These are phyloP conservation scores for Eupelmus urozonus DNA, from an alignment of 2,888 invertebrate genomes.

Conservation along the genomic window DNA sequence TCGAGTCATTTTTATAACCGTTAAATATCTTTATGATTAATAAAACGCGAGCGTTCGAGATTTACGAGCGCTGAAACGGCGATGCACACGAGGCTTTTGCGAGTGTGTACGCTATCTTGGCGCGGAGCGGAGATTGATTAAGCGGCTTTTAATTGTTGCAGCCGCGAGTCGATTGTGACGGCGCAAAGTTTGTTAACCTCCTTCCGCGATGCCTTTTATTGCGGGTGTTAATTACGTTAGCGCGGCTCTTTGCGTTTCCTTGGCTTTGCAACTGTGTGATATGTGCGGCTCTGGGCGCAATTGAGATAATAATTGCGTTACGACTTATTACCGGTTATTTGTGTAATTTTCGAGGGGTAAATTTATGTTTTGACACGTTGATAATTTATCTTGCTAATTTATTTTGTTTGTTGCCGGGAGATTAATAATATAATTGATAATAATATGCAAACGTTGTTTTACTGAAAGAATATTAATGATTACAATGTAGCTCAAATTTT, in stretches of 20 bases:
- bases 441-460: too few species aligned
- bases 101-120: constrained; percentile 4
- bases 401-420: too few species aligned
- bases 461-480: too few species aligned
- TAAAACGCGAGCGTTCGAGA: constrained; percentile 53
- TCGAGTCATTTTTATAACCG: constrained; percentile 52
- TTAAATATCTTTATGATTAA: constrained; percentile 58
- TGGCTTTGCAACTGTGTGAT: background rate
- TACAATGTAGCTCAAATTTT: too few species aligned
- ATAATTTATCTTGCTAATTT: too few species aligned
- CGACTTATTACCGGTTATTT: too few species aligned
- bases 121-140: constrained; percentile 14
- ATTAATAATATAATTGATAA: too few species aligned
- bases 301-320: background rate
- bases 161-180: constrained; percentile 2
- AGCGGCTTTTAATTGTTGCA: constrained; percentile 45
- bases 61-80: constrained; percentile 51
- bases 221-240: background rate
- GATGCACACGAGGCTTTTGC: background rate
- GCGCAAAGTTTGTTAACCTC: constrained; percentile 49
- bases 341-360: background rate
- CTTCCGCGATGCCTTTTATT: constrained; percentile 15
- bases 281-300: background rate
- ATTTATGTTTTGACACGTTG: too few species aligned
- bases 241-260: background rate